Evolutionary conservation across 92 coral and sea anemone genomes (phyloP).

Genomic region (Zoanthus sociatus): DNA sequence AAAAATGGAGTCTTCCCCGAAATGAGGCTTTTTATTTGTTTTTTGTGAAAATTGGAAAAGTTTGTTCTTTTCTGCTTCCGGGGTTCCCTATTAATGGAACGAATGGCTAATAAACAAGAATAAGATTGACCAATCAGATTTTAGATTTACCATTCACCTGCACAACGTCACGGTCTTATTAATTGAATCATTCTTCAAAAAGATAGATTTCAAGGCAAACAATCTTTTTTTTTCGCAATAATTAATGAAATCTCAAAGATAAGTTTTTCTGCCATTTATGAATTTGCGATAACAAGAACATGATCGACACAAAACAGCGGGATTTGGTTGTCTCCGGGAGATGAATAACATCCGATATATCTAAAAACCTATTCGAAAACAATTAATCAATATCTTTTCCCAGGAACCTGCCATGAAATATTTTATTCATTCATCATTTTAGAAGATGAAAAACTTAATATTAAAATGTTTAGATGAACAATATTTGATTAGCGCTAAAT

Average conservation of each 20-base stretch:
- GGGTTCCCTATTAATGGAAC: not conserved
- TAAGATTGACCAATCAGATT: not conserved
- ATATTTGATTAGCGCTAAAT: constrained; percentile 47
- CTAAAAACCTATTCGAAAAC: not conserved
- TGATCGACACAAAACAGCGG: constrained; percentile 35
- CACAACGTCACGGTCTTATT: constrained; percentile 30
- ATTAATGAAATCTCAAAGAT: constrained; percentile 45
- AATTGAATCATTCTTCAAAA: constrained; percentile 80
- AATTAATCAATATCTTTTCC: not conserved
- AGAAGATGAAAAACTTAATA: constrained; percentile 42
- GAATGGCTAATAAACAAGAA: constrained; percentile 15
- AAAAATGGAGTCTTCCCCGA: not conserved
- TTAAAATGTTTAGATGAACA: constrained; percentile 46
- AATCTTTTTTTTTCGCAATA: constrained; percentile 48
- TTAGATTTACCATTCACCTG: not conserved
- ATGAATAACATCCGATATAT: not conserved
- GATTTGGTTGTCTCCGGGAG: not conserved
- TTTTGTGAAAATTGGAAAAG: not conserved
- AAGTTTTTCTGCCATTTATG: constrained; percentile 32
- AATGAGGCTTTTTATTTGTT: not conserved
- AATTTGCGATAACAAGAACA: constrained; percentile 27
- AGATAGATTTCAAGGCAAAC: constrained; percentile 72
- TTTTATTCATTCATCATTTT: constrained; percentile 42
- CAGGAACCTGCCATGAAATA: constrained; percentile 37
- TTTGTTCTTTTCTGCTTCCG: constrained; percentile 26